phyloP scores from a whole-genome alignment of 2,797 vertebrate genomes.

The Prionace glauca region DNA sequence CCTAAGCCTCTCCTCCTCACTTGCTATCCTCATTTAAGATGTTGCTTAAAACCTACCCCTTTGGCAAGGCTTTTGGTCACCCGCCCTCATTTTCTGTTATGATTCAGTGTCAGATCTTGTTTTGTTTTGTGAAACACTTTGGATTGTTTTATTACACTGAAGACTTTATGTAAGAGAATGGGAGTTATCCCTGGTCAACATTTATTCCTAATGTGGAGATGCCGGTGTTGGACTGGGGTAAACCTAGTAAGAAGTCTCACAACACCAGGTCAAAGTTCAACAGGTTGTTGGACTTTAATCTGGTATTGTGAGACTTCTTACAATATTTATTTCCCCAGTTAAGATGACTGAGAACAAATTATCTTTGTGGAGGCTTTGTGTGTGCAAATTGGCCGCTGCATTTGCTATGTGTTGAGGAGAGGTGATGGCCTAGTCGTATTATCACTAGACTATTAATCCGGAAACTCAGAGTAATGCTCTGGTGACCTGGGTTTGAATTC shows the following conservation, averaged over 20 bases:
- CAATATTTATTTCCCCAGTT: not conserved
- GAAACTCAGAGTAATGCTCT: no score
- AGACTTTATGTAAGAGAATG: not conserved
- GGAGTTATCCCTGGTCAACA: not conserved
- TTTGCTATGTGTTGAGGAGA: not conserved
- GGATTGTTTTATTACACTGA: not conserved
- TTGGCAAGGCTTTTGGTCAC: not conserved
- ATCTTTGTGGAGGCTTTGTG: not conserved
- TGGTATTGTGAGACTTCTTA: no score
- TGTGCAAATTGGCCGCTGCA: not conserved
- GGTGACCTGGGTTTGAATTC: no score
- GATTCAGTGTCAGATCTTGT: not conserved
- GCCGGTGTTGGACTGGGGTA: no score
- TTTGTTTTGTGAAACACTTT: not conserved
- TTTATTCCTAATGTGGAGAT: no score
- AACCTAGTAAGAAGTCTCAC: no score
- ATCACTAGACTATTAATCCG: no score
- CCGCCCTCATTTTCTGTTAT: not conserved
- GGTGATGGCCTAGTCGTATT: no score
- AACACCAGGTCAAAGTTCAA: no score
- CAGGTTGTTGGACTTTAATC: no score
- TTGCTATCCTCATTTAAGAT: not conserved
- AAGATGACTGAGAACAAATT: not conserved
- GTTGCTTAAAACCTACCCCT: not conserved
- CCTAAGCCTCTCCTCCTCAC: not conserved